Conservation (phyloP, 2,888 invertebrate species). For the Anaspis maculata region DNA sequence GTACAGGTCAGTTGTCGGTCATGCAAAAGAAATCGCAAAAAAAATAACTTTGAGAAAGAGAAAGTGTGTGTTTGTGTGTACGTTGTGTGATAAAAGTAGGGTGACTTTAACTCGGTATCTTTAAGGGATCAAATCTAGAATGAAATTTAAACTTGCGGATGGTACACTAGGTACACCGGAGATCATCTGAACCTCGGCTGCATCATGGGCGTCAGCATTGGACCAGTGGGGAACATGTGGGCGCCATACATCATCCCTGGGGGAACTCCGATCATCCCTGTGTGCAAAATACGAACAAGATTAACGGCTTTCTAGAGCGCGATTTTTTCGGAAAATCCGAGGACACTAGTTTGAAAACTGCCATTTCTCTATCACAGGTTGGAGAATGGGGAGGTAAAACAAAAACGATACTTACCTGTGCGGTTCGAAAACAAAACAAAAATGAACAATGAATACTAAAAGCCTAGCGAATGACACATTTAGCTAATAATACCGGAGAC, state of each 20-base stretch:
- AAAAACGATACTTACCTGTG: not conserved
- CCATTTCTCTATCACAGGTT: constrained; percentile 22
- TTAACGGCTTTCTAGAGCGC: not conserved
- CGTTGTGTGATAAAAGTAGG: no score
- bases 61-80: no score
- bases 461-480: not conserved
- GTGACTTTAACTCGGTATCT: no score
- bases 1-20: no score
- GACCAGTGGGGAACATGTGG: constrained; percentile 42
- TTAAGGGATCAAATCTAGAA: constrained; percentile 6
- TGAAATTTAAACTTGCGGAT: constrained; percentile 38
- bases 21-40: no score
- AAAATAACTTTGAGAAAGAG: no score
- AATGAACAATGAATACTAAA: constrained; percentile 7
- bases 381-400: no score
- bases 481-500: not conserved
- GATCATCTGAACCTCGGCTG: constrained; percentile 85
- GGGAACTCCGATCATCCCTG: constrained; percentile 44
- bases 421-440: no score
- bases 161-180: constrained; percentile 52
- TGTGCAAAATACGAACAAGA: not conserved
- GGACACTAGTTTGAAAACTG: constrained; percentile 18
- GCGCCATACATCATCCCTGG: constrained; percentile 42
- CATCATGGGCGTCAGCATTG: constrained; percentile 47
- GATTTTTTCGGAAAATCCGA: no score